Evolutionary conservation across 2,888 invertebrate genomes (phyloP).

Genomic region (Drosophila sordidula): DNA sequence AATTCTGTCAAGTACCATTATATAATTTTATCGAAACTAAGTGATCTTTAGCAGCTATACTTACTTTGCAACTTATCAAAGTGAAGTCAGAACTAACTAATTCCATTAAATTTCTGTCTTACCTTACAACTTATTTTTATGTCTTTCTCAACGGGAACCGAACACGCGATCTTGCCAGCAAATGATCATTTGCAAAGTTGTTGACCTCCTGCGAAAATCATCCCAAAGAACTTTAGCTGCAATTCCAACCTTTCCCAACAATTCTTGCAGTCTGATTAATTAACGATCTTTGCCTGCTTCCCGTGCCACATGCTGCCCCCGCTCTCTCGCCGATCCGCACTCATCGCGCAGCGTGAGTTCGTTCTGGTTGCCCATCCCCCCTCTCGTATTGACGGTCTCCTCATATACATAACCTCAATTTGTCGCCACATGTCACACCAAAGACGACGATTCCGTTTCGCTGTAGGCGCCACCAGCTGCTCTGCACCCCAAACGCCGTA

Average conservation of each 20-base stretch:
- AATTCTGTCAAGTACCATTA: too few species aligned
- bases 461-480: slow-evolving; percentile 70
- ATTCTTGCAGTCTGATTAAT: slow-evolving; percentile 50
- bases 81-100: not conserved
- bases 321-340: not conserved
- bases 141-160: too few species aligned
- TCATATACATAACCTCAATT: slow-evolving; percentile 69
- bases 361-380: slow-evolving; percentile 9
- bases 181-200: slow-evolving; percentile 21
- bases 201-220: slow-evolving; percentile 20
- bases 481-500: slow-evolving; percentile 23
- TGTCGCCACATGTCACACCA: slow-evolving; percentile 76
- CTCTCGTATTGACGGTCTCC: not conserved
- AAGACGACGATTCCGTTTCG: slow-evolving; percentile 33
- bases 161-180: slow-evolving; percentile 3
- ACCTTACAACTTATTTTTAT: not conserved
- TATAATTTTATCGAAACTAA: too few species aligned
- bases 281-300: slow-evolving; percentile 27
- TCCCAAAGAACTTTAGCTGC: not conserved
- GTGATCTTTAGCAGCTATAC: too few species aligned
- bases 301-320: too few species aligned
- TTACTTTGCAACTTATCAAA: not conserved
- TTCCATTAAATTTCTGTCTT: not conserved
- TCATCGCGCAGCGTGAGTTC: slow-evolving; percentile 46
- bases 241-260: slow-evolving; percentile 46